phyloP scores from a whole-genome alignment of 2,113 vertebrate species.

The Sakesphorus luctuosus region DNA sequence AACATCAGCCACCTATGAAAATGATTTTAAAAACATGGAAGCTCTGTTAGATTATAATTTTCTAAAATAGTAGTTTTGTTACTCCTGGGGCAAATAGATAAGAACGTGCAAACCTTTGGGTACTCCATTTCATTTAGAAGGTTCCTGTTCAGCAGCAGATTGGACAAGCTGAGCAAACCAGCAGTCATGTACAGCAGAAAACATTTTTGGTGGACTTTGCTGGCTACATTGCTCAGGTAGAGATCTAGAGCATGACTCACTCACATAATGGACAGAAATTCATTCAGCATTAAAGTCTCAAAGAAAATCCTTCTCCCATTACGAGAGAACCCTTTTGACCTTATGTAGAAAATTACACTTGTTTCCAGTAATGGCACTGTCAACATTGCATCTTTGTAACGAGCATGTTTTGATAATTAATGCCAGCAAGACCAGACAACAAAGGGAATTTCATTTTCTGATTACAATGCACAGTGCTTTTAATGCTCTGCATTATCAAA shows the following conservation, averaged over 20 bases:
- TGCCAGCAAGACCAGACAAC: not conserved
- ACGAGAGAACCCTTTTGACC: not conserved
- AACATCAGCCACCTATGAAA: not conserved
- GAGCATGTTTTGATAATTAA: not conserved
- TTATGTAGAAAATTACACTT: not conserved
- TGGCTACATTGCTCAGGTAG: not conserved
- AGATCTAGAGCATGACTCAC: not conserved
- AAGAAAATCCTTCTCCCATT: constrained; percentile 8
- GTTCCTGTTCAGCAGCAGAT: not conserved
- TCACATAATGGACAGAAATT: not conserved
- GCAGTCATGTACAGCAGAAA: not conserved
- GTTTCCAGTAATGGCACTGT: not conserved
- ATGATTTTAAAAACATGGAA: not conserved
- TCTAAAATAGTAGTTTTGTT: not conserved
- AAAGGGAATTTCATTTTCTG: not conserved
- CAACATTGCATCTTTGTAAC: not conserved
- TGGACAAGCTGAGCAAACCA: not conserved
- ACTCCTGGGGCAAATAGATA: not conserved
- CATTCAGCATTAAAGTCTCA: not conserved
- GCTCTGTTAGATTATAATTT: not conserved
- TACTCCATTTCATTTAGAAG: not conserved
- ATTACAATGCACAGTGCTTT: not conserved
- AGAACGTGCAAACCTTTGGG: not conserved
- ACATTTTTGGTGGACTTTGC: not conserved
- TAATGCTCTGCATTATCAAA: not conserved